Evolutionary conservation across 2,888 invertebrate genomes (phyloP).

Genomic region (Sclerodermus sp.): DNA sequence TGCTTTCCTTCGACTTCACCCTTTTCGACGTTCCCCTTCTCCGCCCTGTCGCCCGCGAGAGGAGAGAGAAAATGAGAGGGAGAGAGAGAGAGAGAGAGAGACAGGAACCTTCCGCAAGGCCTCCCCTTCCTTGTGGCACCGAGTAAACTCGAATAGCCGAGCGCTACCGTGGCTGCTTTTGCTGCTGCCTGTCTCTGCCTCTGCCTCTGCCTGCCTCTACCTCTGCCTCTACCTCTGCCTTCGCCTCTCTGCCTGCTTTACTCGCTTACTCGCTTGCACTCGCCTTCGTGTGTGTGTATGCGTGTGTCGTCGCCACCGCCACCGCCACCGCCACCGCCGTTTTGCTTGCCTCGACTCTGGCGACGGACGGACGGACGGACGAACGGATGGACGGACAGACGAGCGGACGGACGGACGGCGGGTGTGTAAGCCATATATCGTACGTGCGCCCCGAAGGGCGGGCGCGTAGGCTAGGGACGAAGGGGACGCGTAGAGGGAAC

Average conservation of each 20-base stretch:
- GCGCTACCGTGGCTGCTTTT: conserved; percentile 22
- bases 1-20: conserved; percentile 14
- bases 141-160: conserved; percentile 37
- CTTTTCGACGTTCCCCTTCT: conserved; percentile 14
- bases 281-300: no score
- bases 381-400: neutral
- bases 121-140: conserved; percentile 12
- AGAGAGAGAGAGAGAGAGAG: conserved; percentile 14
- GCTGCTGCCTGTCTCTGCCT: conserved; percentile 10
- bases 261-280: no score
- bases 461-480: conserved; percentile 23
- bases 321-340: no score
- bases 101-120: conserved; percentile 3
- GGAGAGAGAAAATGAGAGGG: no score
- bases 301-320: no score
- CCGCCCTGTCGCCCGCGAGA: conserved; percentile 16
- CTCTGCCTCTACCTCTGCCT: conserved; percentile 1
- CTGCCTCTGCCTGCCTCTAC: neutral
- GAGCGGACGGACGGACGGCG: conserved; percentile 24
- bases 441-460: conserved; percentile 25
- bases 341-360: no score
- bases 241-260: no score
- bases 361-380: neutral
- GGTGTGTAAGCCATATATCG: conserved; percentile 26
- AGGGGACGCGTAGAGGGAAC: conserved; percentile 6